Base-by-base conservation (phyloP, 2,797 vertebrate species). In the Hemibagrus guttatus region DNA sequence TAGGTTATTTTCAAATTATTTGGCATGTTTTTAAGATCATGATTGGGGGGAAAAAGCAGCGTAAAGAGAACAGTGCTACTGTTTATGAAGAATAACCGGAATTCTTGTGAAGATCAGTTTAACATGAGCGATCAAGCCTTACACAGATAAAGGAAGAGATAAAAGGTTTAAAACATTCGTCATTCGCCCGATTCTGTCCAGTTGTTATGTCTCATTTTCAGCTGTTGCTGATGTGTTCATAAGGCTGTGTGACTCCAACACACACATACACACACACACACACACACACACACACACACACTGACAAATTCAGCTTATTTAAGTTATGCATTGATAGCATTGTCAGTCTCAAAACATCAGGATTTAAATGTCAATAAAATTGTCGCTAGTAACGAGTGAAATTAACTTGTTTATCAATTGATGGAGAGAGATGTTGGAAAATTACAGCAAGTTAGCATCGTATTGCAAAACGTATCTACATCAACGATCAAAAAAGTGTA, bases 141-240 rank as follows among this genome's bases (percentile, higher is more conserved):
- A 64, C 59, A 74, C 28, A 72, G 49, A 35, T 39, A 61, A n/a
- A 61, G 21, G 21, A 42, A 8, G 63, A 66, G 64, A 84, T 81
- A 39, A 76, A 86, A 69, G 52, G 58, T 58, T 87, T 64, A 66
- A 61, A 58, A 74, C 58, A 21, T 56, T 85, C 5, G 14, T 52
- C 80, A 31, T 81, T 82, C 6, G 16, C 12, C 61, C 63, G 21
- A 28, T 81, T 81, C 71, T 75, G 86, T 88, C 81, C 89, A 88
- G 88, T 84, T 91, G 90, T 90, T 90, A 84, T 89, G 89, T 91
- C 91, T 91, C 75, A 84, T 61, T 66, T 89, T 86, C 90, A 91
- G 89, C 84, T 89, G 88, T 84, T 90, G 68, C 31, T 81, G 72
- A 74, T 86, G 88, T 84, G 80, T 84, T 49, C 79, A 59, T 5